Evolutionary conservation across 2,888 invertebrate genomes (phyloP).

Genomic region (Caenorhabditis sp.): DNA sequence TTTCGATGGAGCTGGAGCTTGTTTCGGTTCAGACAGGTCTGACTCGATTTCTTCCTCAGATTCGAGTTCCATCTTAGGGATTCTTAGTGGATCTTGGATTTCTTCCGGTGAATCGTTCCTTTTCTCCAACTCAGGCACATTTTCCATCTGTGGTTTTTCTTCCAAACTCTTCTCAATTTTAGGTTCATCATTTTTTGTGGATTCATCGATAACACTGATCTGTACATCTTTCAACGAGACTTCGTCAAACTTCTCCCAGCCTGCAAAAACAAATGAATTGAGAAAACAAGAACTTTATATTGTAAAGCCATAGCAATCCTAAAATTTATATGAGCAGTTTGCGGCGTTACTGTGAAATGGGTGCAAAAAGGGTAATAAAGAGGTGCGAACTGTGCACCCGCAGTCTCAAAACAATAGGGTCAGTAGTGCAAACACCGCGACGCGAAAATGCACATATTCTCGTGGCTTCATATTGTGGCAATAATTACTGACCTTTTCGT

Average conservation of each 20-base stretch:
- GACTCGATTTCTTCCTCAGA: constrained; percentile 16
- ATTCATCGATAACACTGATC: constrained; percentile 14
- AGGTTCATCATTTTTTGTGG: not conserved
- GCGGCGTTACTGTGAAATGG: too few relatives aligned
- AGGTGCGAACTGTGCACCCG: too few relatives aligned
- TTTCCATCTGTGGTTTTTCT: not conserved
- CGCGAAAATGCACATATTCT: constrained; percentile 37
- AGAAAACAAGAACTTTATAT: too few relatives aligned
- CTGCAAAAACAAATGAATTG: constrained; percentile 33
- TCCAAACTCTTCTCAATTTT: not conserved
- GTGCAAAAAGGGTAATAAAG: not conserved
- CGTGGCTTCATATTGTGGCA: too few relatives aligned
- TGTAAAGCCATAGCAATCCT: too few relatives aligned
- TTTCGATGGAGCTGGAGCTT: not conserved
- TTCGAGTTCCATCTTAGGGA: not conserved
- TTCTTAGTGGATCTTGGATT: not conserved
- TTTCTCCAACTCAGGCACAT: not conserved
- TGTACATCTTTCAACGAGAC: constrained; percentile 51
- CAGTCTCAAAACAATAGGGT: too few relatives aligned
- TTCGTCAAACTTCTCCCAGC: constrained; percentile 65
- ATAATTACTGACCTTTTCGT: constrained; percentile 35
- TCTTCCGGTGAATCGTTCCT: not conserved
- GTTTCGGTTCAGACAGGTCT: not conserved
- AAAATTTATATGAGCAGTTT: too few relatives aligned
- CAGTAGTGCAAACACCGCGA: constrained; percentile 39